A percentile compares a stretch with the other conserved stretches of the same genome.
Evolutionary conservation across 2,888 invertebrate genomes (phyloP).

Genomic region (Leptinotarsa peninsularis): DNA sequence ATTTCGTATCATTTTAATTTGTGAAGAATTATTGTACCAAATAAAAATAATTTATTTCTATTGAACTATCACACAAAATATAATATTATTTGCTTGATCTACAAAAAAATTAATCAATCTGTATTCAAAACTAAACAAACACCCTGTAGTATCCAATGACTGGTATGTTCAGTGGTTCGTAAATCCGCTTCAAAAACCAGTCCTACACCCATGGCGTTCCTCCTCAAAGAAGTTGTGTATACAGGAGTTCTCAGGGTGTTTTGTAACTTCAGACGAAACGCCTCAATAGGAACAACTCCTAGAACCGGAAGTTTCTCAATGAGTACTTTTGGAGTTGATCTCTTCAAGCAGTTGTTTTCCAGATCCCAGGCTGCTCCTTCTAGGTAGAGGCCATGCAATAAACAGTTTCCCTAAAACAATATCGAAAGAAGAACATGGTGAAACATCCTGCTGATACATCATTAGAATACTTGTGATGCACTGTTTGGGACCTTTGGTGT

Average conservation of each 20-base stretch:
- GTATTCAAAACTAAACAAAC: constrained; percentile 89
- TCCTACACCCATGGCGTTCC: constrained; percentile 93
- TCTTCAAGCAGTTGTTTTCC: constrained; percentile 75
- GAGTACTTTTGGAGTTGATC: constrained; percentile 85
- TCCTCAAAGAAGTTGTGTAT: constrained; percentile 86
- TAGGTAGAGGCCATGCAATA: constrained; percentile 82
- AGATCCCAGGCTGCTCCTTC: constrained; percentile 91
- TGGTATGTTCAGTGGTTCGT: constrained; percentile 82
- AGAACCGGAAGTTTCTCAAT: constrained; percentile 88
- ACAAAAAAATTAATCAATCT: constrained; percentile 65
- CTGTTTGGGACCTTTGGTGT: no score
- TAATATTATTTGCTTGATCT: neutral
- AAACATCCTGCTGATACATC: neutral
- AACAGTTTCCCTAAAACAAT: constrained; percentile 75
- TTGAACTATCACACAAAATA: constrained; percentile 33
- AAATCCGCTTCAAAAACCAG: constrained; percentile 92
- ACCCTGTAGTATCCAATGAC: constrained; percentile 92
- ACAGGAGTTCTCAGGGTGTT: constrained; percentile 90
- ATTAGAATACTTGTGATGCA: no score
- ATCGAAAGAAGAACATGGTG: neutral
- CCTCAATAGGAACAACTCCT: constrained; percentile 86
- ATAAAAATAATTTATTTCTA: constrained; percentile 43
- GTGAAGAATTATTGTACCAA: constrained; percentile 46
- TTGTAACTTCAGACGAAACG: constrained; percentile 85
- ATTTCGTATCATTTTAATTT: constrained; percentile 24